Conservation (phyloP, 2,113 vertebrate species). For the Pseudopipra pipra region DNA sequence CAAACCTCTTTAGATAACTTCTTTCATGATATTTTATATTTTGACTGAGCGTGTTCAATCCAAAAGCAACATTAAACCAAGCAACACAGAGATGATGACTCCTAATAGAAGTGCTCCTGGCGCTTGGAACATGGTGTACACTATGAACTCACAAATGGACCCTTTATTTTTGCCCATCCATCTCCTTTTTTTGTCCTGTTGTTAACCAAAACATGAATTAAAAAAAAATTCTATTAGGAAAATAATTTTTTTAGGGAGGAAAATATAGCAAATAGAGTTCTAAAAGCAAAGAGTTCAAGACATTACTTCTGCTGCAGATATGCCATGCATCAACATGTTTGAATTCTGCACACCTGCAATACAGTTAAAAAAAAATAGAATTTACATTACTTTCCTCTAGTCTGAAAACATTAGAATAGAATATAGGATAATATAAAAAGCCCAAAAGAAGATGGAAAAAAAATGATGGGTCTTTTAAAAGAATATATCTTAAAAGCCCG, state of each 20-base stretch:
- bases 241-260: neutral
- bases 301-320: neutral
- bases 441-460: neutral
- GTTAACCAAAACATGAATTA: neutral
- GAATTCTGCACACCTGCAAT: neutral
- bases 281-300: neutral
- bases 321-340: accelerated
- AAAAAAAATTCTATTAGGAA: neutral
- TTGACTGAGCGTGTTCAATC: neutral
- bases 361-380: neutral
- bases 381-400: neutral
- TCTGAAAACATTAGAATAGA: neutral
- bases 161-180: neutral
- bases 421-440: neutral
- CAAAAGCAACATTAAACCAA: neutral
- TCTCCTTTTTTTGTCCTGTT: neutral
- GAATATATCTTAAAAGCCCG: accelerated
- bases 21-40: neutral
- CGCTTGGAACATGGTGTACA: neutral
- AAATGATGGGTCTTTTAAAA: neutral
- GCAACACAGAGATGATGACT: neutral
- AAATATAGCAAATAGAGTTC: neutral
- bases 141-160: neutral
- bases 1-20: neutral
- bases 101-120: neutral